Evolutionary conservation across 2,797 vertebrate genomes (phyloP), one percentile per base, ranked within the genome.

Genomic region (Leptoclinus maculatus): DNA sequence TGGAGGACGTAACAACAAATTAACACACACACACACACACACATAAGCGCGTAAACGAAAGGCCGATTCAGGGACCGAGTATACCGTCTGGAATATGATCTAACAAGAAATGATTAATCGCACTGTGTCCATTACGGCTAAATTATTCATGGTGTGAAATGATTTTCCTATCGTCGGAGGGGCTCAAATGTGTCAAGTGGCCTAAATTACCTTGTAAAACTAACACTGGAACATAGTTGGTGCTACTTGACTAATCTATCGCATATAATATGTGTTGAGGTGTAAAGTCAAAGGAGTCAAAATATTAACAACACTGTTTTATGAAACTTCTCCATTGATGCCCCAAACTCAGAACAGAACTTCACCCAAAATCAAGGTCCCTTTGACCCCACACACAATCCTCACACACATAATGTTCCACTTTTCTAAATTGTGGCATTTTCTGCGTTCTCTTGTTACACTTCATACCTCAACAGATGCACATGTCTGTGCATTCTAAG

Each of bases 141-240:
- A 85, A 85, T 87, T 85, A 88, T 87, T 82, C 79, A 87, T 71
- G 45, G 43, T 72, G 64, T 71, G 45, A 80, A 83, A 80, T 78
- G 2, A 68, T 80, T 78, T 73, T 60, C 58, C 39, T 21, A 25
- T 80, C 51, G 25, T 72, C n/a, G 0, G 68, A 66, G 58, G 63
- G 58, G 70, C 2, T 75, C 39, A 29, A 19, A 66, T 75, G 74
- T 75, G 83, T 79, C 80, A 79, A 81, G 66, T 72, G 70, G 71
- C 45, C 54, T 63, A 71, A 83, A 82, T 85, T 65, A 80, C 13
- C 17, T 64, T 62, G 39, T 66, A 56, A 73, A 65, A 60, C 41
- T 39, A 21, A 38, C 45, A 34, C 38, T 57, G 51, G 36, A 19
- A 41, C 36, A 49, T 3, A 36, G 19, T n/a, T 27, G 14, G 10